phyloP scores from a whole-genome alignment of 2,888 invertebrate genomes.

The Ethmia dodecea region DNA sequence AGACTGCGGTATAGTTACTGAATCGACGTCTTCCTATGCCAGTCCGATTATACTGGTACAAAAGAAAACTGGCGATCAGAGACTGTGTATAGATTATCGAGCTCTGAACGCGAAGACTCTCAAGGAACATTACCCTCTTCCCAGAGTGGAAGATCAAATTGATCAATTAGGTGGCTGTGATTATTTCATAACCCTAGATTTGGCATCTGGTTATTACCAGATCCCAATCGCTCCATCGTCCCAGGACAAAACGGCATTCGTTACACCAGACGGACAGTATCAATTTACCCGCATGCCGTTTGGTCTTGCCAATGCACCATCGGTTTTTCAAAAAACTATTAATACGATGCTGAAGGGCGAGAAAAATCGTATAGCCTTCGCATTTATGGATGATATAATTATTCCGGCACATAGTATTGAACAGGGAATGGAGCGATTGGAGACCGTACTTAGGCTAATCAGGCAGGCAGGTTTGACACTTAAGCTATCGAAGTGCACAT shows the following conservation, averaged over 20 bases:
- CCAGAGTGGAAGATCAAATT: slow-evolving; percentile 7
- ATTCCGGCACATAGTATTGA: slow-evolving; percentile 7
- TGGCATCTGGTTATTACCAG: too few species aligned
- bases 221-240: not conserved
- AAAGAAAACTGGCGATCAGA: slow-evolving; percentile 18
- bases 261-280: slow-evolving; percentile 8
- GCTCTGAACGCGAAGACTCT: slow-evolving; percentile 5
- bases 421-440: slow-evolving; percentile 6
- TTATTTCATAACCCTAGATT: slow-evolving; percentile 7
- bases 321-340: not conserved
- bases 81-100: slow-evolving; percentile 7
- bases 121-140: slow-evolving; percentile 10
- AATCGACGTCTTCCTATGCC: slow-evolving; percentile 22
- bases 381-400: slow-evolving; percentile 13
- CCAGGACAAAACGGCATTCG: slow-evolving; percentile 1
- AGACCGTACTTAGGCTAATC: slow-evolving; percentile 14
- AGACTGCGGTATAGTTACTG: slow-evolving; percentile 11
- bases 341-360: slow-evolving; percentile 8
- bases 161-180: slow-evolving; percentile 3
- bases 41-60: slow-evolving; percentile 27
- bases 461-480: slow-evolving; percentile 15
- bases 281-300: slow-evolving; percentile 4
- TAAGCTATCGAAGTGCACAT: slow-evolving; percentile 20
- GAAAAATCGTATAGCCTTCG: slow-evolving; percentile 6
- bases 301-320: slow-evolving; percentile 1